Evolutionary conservation across 2,888 invertebrate genomes (phyloP).

Genomic region (Gymnosoma rotundatum): DNA sequence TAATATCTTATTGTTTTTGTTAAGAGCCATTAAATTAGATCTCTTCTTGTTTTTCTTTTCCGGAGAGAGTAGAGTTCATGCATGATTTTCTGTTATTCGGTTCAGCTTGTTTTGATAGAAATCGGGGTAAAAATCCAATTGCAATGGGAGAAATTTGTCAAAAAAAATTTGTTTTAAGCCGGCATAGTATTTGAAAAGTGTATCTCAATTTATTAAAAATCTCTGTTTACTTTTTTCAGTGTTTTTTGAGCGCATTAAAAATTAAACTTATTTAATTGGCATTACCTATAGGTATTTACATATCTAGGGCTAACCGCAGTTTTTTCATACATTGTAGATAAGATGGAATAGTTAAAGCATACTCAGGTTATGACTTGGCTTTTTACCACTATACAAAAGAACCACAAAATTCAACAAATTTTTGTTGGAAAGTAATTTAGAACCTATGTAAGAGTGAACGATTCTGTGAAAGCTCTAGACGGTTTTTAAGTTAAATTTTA

Average conservation of each 20-base stretch:
- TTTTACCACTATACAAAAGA: too few relatives aligned
- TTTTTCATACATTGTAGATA: too few relatives aligned
- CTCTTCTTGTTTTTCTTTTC: slow-evolving; percentile 47
- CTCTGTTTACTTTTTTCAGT: slow-evolving; percentile 56
- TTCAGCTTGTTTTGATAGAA: slow-evolving; percentile 46
- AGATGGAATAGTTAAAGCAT: too few relatives aligned
- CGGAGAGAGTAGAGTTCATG: slow-evolving; percentile 47
- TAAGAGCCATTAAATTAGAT: slow-evolving; percentile 52
- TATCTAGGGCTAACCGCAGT: neutral
- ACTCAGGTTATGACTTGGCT: too few relatives aligned
- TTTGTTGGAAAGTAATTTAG: too few relatives aligned
- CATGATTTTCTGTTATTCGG: slow-evolving; percentile 28
- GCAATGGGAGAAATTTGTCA: slow-evolving; percentile 53
- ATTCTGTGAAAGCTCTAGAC: too few relatives aligned
- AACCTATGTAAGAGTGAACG: too few relatives aligned
- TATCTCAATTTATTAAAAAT: slow-evolving; percentile 54
- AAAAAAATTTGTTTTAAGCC: slow-evolving; percentile 34
- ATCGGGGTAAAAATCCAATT: slow-evolving; percentile 57
- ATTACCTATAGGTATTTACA: neutral
- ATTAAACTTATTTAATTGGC: neutral
- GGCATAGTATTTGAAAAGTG: slow-evolving; percentile 28
- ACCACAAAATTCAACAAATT: too few relatives aligned
- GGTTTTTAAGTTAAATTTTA: too few relatives aligned
- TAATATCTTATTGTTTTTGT: slow-evolving; percentile 37
- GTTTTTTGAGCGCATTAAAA: slow-evolving; percentile 1